Evolutionary conservation across 1,140 invertebrate species (phyloP).

Genomic region (Seison nebaliae): DNA sequence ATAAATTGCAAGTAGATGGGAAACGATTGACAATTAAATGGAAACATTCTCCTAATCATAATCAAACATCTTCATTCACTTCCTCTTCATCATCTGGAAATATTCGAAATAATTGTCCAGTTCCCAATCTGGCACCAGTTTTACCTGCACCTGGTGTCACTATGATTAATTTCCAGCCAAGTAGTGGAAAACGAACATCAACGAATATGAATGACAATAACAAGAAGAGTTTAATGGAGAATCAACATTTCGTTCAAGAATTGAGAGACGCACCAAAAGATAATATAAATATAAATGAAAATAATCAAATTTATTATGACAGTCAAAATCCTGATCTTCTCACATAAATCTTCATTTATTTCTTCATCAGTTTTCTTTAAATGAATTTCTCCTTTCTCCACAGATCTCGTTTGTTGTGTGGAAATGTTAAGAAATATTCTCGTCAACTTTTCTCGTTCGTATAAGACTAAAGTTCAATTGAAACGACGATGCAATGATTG

Average conservation of each 20-base stretch:
- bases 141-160: neutral
- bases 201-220: neutral
- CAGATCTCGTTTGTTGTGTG: neutral
- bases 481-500: slow-evolving; percentile 45
- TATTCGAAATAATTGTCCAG: neutral
- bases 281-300: neutral
- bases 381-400: neutral
- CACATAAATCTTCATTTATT: neutral
- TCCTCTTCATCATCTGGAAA: neutral
- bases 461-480: slow-evolving; percentile 35
- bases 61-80: neutral
- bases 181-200: neutral
- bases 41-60: slow-evolving; percentile 20
- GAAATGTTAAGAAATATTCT: neutral
- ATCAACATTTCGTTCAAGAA: neutral
- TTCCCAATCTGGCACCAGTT: neutral
- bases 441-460: neutral
- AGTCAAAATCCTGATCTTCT: neutral
- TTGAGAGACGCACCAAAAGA: neutral
- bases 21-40: slow-evolving; percentile 68
- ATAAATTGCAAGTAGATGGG: slow-evolving; percentile 45
- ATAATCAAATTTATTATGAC: neutral
- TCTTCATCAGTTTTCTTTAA: neutral
- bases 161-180: neutral
- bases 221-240: neutral